Percentiles rank a stretch among this genome's conserved stretches.
These are phyloP conservation scores for Pollenia labialis DNA, from an alignment of 2,888 invertebrate species.

Conservation along the genomic window DNA sequence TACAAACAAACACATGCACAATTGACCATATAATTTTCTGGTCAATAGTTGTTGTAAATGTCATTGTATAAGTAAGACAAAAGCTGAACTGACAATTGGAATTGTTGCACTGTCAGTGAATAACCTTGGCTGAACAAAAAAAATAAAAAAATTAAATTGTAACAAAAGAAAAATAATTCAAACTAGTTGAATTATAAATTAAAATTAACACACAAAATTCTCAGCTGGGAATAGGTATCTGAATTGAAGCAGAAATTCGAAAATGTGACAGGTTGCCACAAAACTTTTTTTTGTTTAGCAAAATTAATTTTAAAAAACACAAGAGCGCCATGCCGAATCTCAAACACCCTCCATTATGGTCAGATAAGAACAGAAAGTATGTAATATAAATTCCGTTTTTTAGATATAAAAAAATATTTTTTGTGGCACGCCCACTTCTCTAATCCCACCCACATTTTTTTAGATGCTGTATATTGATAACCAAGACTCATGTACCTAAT, in stretches of 20 bases:
- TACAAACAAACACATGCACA: conserved; percentile 14
- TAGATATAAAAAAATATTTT: too few species aligned
- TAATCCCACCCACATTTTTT: too few species aligned
- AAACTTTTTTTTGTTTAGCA: too few species aligned
- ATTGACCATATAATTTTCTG: conserved; percentile 59
- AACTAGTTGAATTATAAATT: conserved; percentile 26
- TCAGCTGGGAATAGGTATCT: conserved; percentile 39
- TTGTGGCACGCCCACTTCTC: too few species aligned
- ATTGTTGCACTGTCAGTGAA: conserved; percentile 53
- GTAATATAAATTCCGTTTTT: too few species aligned
- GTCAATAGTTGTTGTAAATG: conserved; percentile 56
- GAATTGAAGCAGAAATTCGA: conserved; percentile 8
- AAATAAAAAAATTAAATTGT: conserved; percentile 44
- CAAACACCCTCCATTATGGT: too few species aligned
- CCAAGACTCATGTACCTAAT: too few species aligned
- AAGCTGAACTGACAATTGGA: conserved; percentile 32
- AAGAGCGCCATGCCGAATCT: too few species aligned
- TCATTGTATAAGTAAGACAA: conserved; percentile 21
- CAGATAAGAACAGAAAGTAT: too few species aligned
- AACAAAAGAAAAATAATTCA: conserved; percentile 21
- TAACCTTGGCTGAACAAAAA: conserved; percentile 51
- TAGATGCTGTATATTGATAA: too few species aligned
- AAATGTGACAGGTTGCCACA: background rate
- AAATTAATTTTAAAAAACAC: too few species aligned
- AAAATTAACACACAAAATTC: conserved; percentile 43